Conservation (phyloP, 2,113 vertebrate genomes). For the Pithys albifrons region DNA sequence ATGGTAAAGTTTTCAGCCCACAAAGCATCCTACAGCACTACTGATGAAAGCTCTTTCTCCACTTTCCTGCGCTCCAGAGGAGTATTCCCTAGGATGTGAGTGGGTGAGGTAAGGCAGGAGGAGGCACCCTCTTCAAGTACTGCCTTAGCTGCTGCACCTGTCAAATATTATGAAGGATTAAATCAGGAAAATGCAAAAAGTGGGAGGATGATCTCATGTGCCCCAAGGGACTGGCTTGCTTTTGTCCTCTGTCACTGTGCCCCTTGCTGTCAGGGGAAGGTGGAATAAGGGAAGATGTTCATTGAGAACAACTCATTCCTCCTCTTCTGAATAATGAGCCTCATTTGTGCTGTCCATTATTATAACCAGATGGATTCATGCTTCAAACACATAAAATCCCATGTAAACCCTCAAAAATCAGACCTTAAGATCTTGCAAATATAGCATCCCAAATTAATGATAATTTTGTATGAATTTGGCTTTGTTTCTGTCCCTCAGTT, state of each 20-base stretch:
- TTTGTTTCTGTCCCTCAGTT: constrained; percentile 12
- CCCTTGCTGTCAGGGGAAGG: not conserved
- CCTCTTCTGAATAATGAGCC: not conserved
- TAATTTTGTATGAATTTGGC: constrained; percentile 5
- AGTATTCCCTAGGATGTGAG: not conserved
- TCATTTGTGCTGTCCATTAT: not conserved
- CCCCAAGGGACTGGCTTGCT: not conserved
- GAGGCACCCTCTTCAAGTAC: not conserved
- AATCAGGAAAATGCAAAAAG: not conserved
- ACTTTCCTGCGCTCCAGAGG: not conserved
- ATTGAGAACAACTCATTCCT: not conserved
- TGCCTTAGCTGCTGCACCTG: not conserved
- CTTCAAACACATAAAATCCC: constrained; percentile 1
- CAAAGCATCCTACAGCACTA: not conserved
- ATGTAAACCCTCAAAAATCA: constrained; percentile 28
- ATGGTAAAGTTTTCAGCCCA: not conserved
- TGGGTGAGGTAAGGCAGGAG: not conserved
- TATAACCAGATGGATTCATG: not conserved
- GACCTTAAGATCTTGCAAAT: not conserved
- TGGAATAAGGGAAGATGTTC: not conserved
- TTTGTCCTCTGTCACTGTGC: not conserved
- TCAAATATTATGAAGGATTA: not conserved
- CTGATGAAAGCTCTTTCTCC: not conserved
- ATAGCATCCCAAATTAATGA: constrained; percentile 8
- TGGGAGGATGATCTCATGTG: not conserved